phyloP scores from a whole-genome alignment of 1,140 invertebrate genomes.

The honey bee (Apis mellifera) region Amel_HAv3.1 CM009931.2:283001-283500 shows the following conservation, averaged over 20 bases:
- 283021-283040: background rate
- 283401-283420: background rate
- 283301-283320: background rate
- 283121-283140: background rate
- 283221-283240: background rate
- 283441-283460: too few relatives aligned
- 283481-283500: too few relatives aligned
- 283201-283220: background rate
- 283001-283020: background rate
- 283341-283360: background rate
- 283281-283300: background rate
- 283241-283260: background rate
- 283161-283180: background rate
- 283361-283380: background rate
- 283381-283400: background rate
- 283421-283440: background rate
- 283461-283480: too few relatives aligned
- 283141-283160: background rate
- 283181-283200: conserved; percentile 17
- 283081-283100: conserved; percentile 23
- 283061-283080: conserved; percentile 8
- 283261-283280: conserved; percentile 14
- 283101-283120: conserved; percentile 15
- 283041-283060: background rate
- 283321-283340: conserved; percentile 15